phyloP scores from a whole-genome alignment of 2,797 vertebrate genomes.

The Spatula clypeata region DNA sequence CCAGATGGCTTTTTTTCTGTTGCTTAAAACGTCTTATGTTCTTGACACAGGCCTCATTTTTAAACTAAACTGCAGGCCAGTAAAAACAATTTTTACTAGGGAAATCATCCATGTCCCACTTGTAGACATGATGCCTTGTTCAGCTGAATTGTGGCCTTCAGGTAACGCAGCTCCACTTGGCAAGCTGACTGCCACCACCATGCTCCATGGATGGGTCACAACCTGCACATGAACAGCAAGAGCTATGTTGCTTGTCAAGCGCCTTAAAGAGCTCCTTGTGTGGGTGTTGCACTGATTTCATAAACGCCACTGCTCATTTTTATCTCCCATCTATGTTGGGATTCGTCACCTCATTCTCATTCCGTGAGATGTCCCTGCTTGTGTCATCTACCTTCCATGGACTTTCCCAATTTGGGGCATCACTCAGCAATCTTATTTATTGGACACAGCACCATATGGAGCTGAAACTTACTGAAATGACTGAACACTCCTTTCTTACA shows the following conservation, averaged over 20 bases:
- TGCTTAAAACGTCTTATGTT: neutral
- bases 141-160: neutral
- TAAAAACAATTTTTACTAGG: neutral
- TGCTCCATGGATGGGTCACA: neutral
- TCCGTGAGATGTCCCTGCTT: neutral
- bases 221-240: neutral
- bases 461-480: neutral
- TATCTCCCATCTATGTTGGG: neutral
- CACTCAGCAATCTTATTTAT: neutral
- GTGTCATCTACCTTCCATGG: neutral
- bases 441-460: neutral
- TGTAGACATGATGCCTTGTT: neutral
- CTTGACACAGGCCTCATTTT: neutral
- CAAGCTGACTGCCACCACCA: neutral
- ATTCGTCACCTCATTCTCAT: constrained; percentile 42
- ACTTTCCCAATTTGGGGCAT: neutral
- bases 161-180: neutral
- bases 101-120: neutral
- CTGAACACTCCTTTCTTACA: neutral
- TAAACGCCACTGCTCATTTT: constrained; percentile 46
- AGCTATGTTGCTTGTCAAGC: neutral
- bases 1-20: constrained; percentile 8
- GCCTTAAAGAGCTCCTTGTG: neutral
- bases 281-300: constrained; percentile 24
- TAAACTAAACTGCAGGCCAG: neutral